Conservation (phyloP, 1,140 invertebrate genomes). For the Zaprionus lachaisei region DNA sequence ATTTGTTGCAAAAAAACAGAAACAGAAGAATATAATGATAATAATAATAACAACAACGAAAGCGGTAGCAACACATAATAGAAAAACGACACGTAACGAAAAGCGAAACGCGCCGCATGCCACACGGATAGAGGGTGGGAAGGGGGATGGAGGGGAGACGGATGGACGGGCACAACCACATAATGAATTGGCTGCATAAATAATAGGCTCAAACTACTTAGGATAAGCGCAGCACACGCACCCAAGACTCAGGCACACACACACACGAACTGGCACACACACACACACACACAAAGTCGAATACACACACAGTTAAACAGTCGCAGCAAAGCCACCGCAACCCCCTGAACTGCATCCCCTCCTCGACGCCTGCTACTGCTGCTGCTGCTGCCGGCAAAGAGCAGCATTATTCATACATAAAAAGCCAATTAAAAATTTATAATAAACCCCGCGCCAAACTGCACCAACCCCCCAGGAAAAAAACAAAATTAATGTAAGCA, state of each 20-base stretch:
- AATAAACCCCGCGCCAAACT: conserved; percentile 76
- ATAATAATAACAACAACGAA: conserved; percentile 15
- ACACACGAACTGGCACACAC: conserved; percentile 1
- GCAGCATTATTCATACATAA: conserved; percentile 80
- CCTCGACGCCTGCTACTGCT: conserved; percentile 2
- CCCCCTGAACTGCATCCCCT: conserved; percentile 46
- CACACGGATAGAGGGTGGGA: not conserved
- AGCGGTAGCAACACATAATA: conserved; percentile 23
- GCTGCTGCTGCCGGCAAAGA: conserved; percentile 44
- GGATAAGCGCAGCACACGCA: conserved; percentile 49
- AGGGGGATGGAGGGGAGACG: not conserved
- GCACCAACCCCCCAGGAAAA: conserved; percentile 63
- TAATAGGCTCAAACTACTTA: conserved; percentile 71
- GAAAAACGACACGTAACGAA: conserved; percentile 16
- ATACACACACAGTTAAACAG: not conserved
- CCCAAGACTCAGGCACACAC: conserved; percentile 31
- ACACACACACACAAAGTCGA: conserved; percentile 17
- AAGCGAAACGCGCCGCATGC: conserved; percentile 19
- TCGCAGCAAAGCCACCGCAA: conserved; percentile 24
- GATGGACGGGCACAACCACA: conserved; percentile 47
- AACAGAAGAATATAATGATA: conserved; percentile 6
- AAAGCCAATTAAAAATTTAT: conserved; percentile 83
- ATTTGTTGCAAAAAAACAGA: conserved; percentile 36
- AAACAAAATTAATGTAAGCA: conserved; percentile 64
- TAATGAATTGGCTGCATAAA: conserved; percentile 77